Conservation (phyloP, 2,113 vertebrate species). For the Crotalus horridus region DNA sequence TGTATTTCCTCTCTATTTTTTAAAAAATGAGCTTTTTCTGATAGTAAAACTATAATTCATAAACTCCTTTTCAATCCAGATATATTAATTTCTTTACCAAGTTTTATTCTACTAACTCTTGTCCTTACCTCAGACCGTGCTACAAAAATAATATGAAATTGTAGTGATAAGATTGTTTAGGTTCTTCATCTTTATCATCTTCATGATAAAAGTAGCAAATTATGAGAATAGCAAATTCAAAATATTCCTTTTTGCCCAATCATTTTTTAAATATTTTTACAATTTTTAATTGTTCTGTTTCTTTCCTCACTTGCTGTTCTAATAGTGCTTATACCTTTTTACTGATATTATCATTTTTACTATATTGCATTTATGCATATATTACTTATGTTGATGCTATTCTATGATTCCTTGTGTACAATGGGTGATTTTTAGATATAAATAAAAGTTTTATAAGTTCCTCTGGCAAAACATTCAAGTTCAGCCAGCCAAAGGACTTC, state of each 20-base stretch:
- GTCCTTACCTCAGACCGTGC: slow-evolving; percentile 56
- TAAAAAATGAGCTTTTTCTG: slow-evolving; percentile 33
- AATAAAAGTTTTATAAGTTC: not conserved
- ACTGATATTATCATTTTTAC: not conserved
- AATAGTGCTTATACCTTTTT: not conserved
- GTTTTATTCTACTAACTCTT: slow-evolving; percentile 42
- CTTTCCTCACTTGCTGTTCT: not conserved
- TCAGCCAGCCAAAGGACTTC: not conserved
- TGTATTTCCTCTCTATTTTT: slow-evolving; percentile 32
- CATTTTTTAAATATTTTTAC: not conserved
- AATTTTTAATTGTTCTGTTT: not conserved
- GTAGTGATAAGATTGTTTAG: slow-evolving; percentile 26
- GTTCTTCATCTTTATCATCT: slow-evolving; percentile 41
- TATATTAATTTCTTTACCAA: slow-evolving; percentile 41
- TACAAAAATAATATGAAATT: slow-evolving; percentile 48
- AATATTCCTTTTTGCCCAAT: not conserved
- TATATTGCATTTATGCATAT: not conserved
- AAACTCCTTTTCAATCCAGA: slow-evolving; percentile 55
- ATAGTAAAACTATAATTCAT: slow-evolving; percentile 56
- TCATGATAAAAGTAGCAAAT: not conserved
- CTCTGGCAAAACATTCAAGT: not conserved
- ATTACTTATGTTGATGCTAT: not conserved
- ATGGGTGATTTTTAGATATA: not conserved
- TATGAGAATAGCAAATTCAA: slow-evolving; percentile 29
- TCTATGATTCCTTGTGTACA: not conserved